Percentiles rank a stretch among this genome's conserved stretches.
These are phyloP conservation scores for Isichthys henryi DNA, from an alignment of 2,113 vertebrate species.

Conservation along the genomic window DNA sequence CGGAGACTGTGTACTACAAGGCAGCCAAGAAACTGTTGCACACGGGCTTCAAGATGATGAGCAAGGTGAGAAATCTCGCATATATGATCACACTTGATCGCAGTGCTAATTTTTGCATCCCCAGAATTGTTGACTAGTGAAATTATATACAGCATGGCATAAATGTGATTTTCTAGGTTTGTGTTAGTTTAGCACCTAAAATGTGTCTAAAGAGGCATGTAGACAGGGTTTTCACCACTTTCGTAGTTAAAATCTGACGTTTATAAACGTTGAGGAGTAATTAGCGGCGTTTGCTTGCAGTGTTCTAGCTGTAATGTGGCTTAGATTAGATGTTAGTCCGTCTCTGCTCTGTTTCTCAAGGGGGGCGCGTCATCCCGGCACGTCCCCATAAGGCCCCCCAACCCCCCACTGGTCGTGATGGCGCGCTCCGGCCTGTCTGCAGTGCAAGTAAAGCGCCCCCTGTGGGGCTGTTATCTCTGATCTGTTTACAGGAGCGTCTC, in stretches of 20 bases:
- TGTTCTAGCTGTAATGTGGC: background rate
- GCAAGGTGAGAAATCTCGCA: slow-evolving; percentile 75
- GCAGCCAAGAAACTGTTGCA: slow-evolving; percentile 96
- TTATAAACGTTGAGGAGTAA: background rate
- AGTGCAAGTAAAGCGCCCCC: slow-evolving; percentile 59
- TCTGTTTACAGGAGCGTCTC: slow-evolving; percentile 88
- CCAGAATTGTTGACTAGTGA: background rate
- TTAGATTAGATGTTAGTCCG: background rate
- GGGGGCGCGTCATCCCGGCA: background rate
- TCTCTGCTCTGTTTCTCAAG: background rate
- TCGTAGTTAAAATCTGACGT: background rate
- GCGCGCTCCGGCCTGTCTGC: slow-evolving; percentile 26
- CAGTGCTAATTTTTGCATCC: background rate
- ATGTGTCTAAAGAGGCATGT: background rate
- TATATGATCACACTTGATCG: background rate
- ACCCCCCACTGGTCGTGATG: slow-evolving; percentile 40
- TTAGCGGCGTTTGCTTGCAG: background rate
- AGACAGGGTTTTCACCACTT: background rate
- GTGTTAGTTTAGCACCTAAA: background rate
- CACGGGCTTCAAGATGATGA: slow-evolving; percentile 99
- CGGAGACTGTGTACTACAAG: slow-evolving; percentile 98
- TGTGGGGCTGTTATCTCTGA: slow-evolving; percentile 69
- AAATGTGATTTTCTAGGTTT: background rate
- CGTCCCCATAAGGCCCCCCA: background rate
- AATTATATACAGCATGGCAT: background rate